A percentile compares a stretch with the other conserved stretches of the same genome.
Conservation (phyloP, 2,797 vertebrate genomes). For the Trematomus bernacchii region DNA sequence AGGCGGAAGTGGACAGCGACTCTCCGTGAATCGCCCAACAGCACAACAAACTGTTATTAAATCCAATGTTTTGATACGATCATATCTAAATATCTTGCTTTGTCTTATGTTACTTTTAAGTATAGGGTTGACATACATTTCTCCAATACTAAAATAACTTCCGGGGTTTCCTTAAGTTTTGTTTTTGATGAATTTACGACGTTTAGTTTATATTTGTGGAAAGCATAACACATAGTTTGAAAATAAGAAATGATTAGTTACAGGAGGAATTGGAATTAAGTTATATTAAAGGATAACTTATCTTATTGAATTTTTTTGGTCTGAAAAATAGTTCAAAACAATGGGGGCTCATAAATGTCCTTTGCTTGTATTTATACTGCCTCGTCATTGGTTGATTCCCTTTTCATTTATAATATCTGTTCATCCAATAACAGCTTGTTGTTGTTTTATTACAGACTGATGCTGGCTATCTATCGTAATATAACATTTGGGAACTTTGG, state of each 20-base stretch:
- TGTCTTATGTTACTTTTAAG: accelerated
- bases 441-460: not conserved
- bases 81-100: accelerated
- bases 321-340: too few relatives aligned
- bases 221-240: too few relatives aligned
- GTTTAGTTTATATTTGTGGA: not conserved
- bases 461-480: too few relatives aligned
- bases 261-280: too few relatives aligned
- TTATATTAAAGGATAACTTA: too few relatives aligned
- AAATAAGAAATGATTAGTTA: too few relatives aligned
- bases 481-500: not conserved
- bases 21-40: not conserved
- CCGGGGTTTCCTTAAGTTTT: too few relatives aligned
- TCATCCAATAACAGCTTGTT: not conserved
- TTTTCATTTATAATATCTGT: not conserved
- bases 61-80: accelerated
- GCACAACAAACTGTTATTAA: not conserved
- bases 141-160: not conserved
- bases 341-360: too few relatives aligned
- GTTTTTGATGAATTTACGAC: not conserved
- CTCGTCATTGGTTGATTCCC: too few relatives aligned
- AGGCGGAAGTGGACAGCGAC: constrained; percentile 85
- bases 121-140: not conserved
- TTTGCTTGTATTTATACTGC: too few relatives aligned
- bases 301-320: too few relatives aligned